Percentiles rank a stretch among this genome's conserved stretches.
Conservation (phyloP, 2,113 vertebrate species). For the Ictidomys tridecemlineatus region DNA sequence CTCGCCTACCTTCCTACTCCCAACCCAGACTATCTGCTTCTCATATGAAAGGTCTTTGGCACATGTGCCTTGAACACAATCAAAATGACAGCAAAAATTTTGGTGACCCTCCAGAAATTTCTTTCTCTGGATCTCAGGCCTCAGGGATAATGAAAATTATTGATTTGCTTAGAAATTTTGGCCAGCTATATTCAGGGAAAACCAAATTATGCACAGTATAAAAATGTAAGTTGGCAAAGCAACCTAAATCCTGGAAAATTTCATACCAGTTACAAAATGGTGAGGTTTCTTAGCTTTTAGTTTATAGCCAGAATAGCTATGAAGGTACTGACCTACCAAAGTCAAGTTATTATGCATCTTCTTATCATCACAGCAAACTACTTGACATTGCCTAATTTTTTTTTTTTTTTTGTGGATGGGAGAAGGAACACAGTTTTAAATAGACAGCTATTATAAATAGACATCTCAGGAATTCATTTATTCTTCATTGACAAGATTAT, state of each 20-base stretch:
- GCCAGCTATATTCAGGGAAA: constrained; percentile 36
- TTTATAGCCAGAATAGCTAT: neutral
- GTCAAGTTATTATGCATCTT: neutral
- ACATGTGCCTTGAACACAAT: neutral
- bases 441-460: constrained; percentile 26
- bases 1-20: no score
- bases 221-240: constrained; percentile 26
- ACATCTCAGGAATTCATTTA: neutral
- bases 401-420: neutral
- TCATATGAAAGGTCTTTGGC: neutral
- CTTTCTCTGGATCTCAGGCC: constrained; percentile 20
- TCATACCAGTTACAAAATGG: neutral
- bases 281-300: constrained; percentile 5
- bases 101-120: constrained; percentile 37
- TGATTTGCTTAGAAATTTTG: constrained; percentile 62
- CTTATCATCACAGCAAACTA: constrained; percentile 40
- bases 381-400: neutral
- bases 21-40: neutral
- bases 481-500: constrained; percentile 17
- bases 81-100: neutral
- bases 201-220: neutral
- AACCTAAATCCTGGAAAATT: neutral
- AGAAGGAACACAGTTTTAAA: constrained; percentile 10
- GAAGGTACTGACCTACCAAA: neutral
- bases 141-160: constrained; percentile 59